Conservation (phyloP, 2,888 invertebrate genomes). For the Diloba caeruleocephala region DNA sequence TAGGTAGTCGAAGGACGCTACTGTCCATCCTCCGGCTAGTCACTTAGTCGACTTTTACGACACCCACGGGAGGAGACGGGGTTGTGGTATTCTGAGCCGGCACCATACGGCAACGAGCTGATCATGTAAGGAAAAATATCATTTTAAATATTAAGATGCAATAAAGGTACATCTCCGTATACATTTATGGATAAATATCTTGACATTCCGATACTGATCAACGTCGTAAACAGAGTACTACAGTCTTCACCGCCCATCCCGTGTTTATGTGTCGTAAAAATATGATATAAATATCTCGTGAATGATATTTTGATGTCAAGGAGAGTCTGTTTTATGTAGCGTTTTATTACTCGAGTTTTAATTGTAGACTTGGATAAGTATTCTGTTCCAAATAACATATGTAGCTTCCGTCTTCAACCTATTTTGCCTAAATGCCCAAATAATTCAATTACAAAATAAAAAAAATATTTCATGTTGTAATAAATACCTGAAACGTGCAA, state of each 20-base stretch:
- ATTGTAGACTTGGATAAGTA: conserved; percentile 9
- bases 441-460: no score
- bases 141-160: conserved; percentile 1
- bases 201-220: conserved; percentile 47
- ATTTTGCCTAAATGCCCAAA: not conserved
- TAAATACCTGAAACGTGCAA: no score
- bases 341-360: conserved; percentile 33
- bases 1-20: no score
- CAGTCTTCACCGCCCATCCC: conserved; percentile 60
- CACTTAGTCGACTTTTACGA: no score
- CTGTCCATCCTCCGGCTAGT: no score
- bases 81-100: no score
- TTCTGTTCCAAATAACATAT: conserved; percentile 1
- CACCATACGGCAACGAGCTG: no score
- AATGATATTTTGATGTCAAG: conserved; percentile 51
- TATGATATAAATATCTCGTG: conserved; percentile 58
- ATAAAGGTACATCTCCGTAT: conserved; percentile 39
- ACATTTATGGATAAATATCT: conserved; percentile 48
- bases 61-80: no score
- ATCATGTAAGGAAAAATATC: no score
- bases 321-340: conserved; percentile 23
- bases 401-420: conserved; percentile 3
- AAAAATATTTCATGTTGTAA: no score
- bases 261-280: conserved; percentile 63
- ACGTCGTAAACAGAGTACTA: conserved; percentile 56